phyloP scores from a whole-genome alignment of 2,888 invertebrate species.

The Drosophila paranaensis region DNA sequence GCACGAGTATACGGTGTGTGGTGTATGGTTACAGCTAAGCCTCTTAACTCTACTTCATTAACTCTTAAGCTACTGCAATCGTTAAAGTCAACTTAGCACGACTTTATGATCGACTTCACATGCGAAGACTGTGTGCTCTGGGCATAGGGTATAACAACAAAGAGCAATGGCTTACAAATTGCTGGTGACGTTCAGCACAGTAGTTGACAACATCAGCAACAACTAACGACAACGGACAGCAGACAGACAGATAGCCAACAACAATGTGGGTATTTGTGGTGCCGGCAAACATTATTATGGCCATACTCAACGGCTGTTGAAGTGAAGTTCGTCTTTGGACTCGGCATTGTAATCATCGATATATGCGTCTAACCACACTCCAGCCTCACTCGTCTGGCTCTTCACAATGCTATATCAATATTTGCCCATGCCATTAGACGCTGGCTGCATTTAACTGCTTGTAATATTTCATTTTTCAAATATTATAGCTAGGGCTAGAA shows the following conservation, averaged over 20 bases:
- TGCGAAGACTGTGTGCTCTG: not conserved
- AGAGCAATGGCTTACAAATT: constrained; percentile 54
- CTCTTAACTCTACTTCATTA: not conserved
- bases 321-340: constrained; percentile 30
- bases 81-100: not conserved
- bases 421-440: constrained; percentile 53
- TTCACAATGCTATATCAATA: constrained; percentile 52
- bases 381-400: not conserved
- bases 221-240: constrained; percentile 32
- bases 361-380: not conserved
- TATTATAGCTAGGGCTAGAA: constrained; percentile 14
- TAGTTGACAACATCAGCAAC: constrained; percentile 56
- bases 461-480: constrained; percentile 42
- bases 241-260: constrained; percentile 12
- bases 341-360: constrained; percentile 54
- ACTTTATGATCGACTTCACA: constrained; percentile 1
- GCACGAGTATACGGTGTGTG: not conserved
- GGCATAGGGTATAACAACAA: constrained; percentile 31
- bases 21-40: not conserved
- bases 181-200: constrained; percentile 55
- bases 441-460: constrained; percentile 46
- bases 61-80: not conserved
- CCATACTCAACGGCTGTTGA: constrained; percentile 42
- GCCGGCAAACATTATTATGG: constrained; percentile 42
- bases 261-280: constrained; percentile 32